A percentile compares a stretch with the other conserved stretches of the same genome.
Evolutionary conservation across 2,113 vertebrate genomes (phyloP).

Genomic region (Ptilonorhynchus violaceus): DNA sequence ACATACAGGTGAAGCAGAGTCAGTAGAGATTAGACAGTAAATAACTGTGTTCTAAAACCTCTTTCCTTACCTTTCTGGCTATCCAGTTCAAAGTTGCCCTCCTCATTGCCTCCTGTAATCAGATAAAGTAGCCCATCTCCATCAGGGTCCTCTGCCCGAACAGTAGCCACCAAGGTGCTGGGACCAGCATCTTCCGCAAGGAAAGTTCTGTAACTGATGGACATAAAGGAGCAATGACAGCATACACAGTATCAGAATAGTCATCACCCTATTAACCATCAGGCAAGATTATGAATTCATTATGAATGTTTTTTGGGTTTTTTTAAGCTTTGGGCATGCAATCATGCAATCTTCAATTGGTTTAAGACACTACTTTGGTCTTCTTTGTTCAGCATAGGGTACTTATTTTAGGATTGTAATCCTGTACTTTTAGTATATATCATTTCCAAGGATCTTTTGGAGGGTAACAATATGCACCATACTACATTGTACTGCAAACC

Average conservation of each 20-base stretch:
- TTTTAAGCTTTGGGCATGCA: background rate
- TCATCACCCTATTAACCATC: background rate
- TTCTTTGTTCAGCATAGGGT: background rate
- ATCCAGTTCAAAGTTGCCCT: conserved; percentile 88
- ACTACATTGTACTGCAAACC: background rate
- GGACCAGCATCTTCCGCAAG: conserved; percentile 90
- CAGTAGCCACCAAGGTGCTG: conserved; percentile 82
- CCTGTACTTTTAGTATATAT: background rate
- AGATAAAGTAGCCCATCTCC: conserved; percentile 84
- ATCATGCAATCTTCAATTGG: background rate
- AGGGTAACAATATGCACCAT: background rate
- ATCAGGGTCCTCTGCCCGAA: conserved; percentile 87
- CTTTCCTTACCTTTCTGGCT: conserved; percentile 81
- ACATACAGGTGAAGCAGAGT: background rate
- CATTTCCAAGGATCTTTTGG: background rate
- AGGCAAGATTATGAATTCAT: background rate
- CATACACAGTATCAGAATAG: background rate
- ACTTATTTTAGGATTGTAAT: background rate
- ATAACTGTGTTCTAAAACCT: background rate
- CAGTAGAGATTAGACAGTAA: background rate
- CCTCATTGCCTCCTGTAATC: conserved; percentile 86
- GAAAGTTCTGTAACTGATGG: conserved; percentile 85
- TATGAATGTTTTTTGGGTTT: background rate
- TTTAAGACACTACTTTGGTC: background rate
- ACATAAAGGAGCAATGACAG: background rate